Percentiles rank a stretch among this genome's conserved stretches.
These are phyloP conservation scores for Halcyon chelicuti DNA, from an alignment of 2,797 vertebrate species.

Conservation along the genomic window DNA sequence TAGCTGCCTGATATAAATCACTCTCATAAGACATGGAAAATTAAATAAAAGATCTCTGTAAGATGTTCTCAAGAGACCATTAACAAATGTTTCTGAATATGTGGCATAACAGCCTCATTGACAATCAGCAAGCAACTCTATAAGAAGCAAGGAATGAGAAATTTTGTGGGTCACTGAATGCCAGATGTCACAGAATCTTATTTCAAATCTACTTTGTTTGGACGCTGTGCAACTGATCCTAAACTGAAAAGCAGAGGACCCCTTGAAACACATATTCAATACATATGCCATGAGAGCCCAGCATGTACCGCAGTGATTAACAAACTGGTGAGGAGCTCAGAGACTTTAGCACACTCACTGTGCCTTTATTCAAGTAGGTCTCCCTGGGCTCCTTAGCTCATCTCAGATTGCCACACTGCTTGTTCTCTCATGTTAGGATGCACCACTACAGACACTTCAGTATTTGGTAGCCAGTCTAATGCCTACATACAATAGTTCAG, in stretches of 20 bases:
- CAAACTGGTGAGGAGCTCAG: neutral
- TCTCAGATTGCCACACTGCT: neutral
- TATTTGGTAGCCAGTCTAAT: neutral
- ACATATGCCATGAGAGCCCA: neutral
- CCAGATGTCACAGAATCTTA: neutral
- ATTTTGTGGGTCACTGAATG: neutral
- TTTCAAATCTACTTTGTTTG: neutral
- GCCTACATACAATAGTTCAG: rapidly evolving
- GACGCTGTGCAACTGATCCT: neutral
- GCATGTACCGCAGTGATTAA: neutral
- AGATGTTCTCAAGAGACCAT: neutral
- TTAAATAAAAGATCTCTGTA: neutral
- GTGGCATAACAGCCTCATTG: neutral
- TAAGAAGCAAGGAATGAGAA: neutral
- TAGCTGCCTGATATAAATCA: neutral
- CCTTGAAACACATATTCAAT: neutral
- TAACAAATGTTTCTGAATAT: neutral
- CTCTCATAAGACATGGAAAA: neutral
- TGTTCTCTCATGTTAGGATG: neutral
- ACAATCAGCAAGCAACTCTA: neutral
- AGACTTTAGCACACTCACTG: neutral
- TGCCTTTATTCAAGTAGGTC: neutral
- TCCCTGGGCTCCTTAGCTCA: neutral
- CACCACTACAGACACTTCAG: neutral
- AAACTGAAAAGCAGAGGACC: neutral